Percentiles rank a stretch among this genome's conserved stretches.
These are phyloP conservation scores for Dasypus novemcinctus DNA, from an alignment of 2,113 vertebrate species.

Conservation along the genomic window DNA sequence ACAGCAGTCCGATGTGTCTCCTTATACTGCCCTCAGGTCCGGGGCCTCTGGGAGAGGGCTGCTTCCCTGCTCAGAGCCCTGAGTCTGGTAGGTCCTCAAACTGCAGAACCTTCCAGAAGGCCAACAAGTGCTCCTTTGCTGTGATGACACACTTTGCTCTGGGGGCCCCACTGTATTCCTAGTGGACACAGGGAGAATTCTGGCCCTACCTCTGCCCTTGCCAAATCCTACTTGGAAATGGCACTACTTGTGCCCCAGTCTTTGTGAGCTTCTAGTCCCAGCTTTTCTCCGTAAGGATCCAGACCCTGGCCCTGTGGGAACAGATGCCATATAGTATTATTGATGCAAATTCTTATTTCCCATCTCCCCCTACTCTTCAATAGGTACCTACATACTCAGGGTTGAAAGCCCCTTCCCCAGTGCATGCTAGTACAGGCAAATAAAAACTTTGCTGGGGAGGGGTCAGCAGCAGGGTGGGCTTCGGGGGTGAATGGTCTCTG, in stretches of 20 bases:
- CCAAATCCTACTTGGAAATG: neutral
- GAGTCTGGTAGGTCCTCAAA: neutral
- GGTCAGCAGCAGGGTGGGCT: neutral
- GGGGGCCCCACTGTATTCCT: no score
- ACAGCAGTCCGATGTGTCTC: neutral
- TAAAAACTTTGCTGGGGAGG: neutral
- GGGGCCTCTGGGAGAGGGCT: neutral
- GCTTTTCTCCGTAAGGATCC: neutral
- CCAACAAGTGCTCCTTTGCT: neutral
- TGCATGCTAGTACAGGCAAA: neutral
- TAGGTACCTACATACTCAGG: neutral
- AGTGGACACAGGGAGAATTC: neutral
- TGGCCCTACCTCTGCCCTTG: no score
- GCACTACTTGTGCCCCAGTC: no score
- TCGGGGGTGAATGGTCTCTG: no score
- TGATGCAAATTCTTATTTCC: neutral
- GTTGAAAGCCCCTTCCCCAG: neutral
- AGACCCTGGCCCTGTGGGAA: neutral
- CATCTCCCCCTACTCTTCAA: neutral
- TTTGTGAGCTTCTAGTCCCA: neutral
- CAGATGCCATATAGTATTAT: neutral
- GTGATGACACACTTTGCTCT: neutral
- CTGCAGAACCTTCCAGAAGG: no score
- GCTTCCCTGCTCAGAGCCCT: neutral
- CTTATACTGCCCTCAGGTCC: rapidly evolving